Base-by-base conservation (phyloP, 2,113 vertebrate genomes). In the Tenrec ecaudatus region DNA sequence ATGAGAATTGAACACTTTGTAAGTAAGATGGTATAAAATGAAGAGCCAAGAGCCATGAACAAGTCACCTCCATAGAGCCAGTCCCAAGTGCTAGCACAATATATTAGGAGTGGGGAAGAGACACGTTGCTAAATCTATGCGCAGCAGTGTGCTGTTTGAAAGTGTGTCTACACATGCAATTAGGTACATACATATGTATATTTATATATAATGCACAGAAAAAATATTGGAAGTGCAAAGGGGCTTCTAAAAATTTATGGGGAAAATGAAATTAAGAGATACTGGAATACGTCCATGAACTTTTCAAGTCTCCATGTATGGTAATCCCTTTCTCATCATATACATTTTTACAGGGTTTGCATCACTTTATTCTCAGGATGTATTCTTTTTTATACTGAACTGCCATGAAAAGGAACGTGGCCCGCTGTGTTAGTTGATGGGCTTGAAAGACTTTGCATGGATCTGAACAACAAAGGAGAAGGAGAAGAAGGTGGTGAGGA, bases 261-360 rank as follows among this genome's bases (percentile, higher is more conserved):
- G 47, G 47, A 53, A 53, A 53, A 53, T 53, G 12, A 53, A 53
- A 53, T 53, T 5, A 53, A 53, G 11, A 53, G 47, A 53, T 14
- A 53, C 11, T 53, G 12, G 47, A 14, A 53, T 53, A 53, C 11
- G 47, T 53, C 47, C 47, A 53, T 53, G 47, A 53, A 53, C 47
- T 53, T 53, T 53, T 53, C 12, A 14, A 43, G n/a, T 25, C n/a
- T 69, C 33, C 27, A 11, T 14, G 3, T 58, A 3, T 31, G 7
- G 10, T 43, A 62, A 3, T 19, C 19, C 47, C 25, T 86, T 69
- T 36, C n/a, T 80, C 82, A 82, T 33, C 40, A 81, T 40, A 79
- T 73, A 66, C 31, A 88, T 33, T 75, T 91, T 87, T 86, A 2
- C 25, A 80, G 25, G 73, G 19, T 33, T 96, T 73, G 58, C 92